A percentile compares a stretch with the other conserved stretches of the same genome.
Conservation (phyloP, 2,113 vertebrate genomes). For the Aegotheles bennettii region DNA sequence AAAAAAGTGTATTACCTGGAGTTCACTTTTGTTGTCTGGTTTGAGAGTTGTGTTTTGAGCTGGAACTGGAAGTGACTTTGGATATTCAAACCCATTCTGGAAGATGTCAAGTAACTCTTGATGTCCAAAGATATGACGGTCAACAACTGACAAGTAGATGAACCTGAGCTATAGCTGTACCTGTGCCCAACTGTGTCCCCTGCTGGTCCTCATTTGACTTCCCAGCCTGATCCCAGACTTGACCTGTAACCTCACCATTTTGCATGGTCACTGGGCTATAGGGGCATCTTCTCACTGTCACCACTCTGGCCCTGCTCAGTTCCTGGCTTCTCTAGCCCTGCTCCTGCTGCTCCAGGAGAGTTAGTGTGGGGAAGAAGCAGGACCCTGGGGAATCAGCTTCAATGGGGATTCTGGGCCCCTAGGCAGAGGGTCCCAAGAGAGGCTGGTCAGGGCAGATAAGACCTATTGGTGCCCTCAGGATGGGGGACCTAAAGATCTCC, state of each 20-base stretch:
- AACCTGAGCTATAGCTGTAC: background rate
- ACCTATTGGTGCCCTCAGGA: background rate
- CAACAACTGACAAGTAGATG: background rate
- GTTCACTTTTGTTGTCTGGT: background rate
- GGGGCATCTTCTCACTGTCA: background rate
- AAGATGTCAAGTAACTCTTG: background rate
- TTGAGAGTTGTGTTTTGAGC: background rate
- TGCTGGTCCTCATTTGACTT: background rate
- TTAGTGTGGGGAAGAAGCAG: background rate
- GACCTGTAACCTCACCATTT: background rate
- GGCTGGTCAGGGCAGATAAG: background rate
- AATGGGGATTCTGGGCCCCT: background rate
- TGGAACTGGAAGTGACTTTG: background rate
- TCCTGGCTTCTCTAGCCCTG: background rate
- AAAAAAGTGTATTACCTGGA: background rate
- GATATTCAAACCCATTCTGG: background rate
- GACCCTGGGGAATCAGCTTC: background rate
- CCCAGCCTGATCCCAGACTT: background rate
- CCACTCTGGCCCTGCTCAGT: background rate
- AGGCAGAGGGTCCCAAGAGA: background rate
- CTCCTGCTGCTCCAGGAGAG: background rate
- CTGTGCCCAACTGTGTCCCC: background rate
- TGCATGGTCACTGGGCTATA: background rate
- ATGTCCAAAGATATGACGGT: background rate
- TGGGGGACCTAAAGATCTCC: background rate